Percentiles rank a stretch among this genome's conserved stretches.
Conservation (phyloP, 2,797 vertebrate species). For the Euphonia xanthogaster region DNA sequence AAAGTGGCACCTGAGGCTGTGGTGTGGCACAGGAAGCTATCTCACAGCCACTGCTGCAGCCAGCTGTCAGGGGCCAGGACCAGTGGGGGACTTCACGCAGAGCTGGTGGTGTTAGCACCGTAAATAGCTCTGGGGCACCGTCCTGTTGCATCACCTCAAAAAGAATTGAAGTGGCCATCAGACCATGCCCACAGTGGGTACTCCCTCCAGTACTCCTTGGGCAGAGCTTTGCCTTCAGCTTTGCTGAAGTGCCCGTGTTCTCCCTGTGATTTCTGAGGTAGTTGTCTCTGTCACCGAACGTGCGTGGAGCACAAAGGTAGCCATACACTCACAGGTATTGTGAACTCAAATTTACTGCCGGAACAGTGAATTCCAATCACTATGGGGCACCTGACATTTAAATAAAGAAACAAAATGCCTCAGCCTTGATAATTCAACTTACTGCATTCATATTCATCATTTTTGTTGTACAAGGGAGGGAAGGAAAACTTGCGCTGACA, state of each 20-base stretch:
- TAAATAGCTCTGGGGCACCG: rapidly evolving
- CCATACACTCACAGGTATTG: rapidly evolving
- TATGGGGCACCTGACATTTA: neutral
- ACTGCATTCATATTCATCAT: neutral
- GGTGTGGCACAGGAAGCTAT: rapidly evolving
- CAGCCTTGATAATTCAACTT: neutral
- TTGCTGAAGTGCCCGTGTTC: rapidly evolving
- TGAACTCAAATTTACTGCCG: neutral
- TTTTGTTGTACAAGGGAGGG: neutral
- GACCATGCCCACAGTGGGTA: no score
- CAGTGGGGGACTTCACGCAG: rapidly evolving
- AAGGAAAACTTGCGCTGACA: neutral
- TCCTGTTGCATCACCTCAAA: neutral
- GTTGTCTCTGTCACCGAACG: neutral
- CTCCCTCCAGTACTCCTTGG: rapidly evolving
- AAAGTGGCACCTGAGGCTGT: neutral
- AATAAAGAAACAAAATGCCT: neutral
- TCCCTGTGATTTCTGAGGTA: neutral
- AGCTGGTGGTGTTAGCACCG: rapidly evolving
- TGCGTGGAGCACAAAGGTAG: rapidly evolving
- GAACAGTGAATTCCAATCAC: neutral
- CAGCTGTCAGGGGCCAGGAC: rapidly evolving
- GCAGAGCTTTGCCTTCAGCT: neutral
- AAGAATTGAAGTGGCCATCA: neutral
- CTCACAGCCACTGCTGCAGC: neutral